Conservation (phyloP, 2,888 invertebrate genomes). For the Cantharis rustica region DNA sequence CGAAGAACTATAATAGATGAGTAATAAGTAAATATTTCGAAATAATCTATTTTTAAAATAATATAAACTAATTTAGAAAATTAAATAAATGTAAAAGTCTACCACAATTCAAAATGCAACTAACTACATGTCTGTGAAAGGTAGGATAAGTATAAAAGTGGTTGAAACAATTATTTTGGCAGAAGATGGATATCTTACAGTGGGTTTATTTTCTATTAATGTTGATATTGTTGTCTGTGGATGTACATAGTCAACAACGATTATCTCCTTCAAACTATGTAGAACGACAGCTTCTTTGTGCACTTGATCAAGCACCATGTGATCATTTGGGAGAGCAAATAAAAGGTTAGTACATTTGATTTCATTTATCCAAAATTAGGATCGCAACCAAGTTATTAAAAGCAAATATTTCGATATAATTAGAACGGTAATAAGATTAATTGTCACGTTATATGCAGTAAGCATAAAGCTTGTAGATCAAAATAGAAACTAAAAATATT, state of each 20-base stretch:
- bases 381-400: background rate
- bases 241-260: constrained; percentile 9
- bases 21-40: background rate
- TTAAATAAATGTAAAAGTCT: background rate
- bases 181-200: background rate
- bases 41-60: background rate
- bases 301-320: constrained; percentile 63
- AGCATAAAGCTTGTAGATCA: background rate
- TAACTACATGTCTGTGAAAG: constrained; percentile 17
- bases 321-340: constrained; percentile 65
- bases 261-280: constrained; percentile 38
- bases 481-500: constrained; percentile 2
- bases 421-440: background rate
- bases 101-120: background rate
- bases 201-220: background rate
- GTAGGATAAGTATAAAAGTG: background rate
- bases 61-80: background rate
- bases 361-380: background rate
- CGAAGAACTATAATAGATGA: background rate
- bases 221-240: background rate
- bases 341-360: constrained; percentile 57
- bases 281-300: constrained; percentile 61
- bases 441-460: background rate
- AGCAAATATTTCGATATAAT: background rate
- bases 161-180: background rate